Base-by-base conservation (phyloP, 2,888 invertebrate species). In the Philereme vetulata region DNA sequence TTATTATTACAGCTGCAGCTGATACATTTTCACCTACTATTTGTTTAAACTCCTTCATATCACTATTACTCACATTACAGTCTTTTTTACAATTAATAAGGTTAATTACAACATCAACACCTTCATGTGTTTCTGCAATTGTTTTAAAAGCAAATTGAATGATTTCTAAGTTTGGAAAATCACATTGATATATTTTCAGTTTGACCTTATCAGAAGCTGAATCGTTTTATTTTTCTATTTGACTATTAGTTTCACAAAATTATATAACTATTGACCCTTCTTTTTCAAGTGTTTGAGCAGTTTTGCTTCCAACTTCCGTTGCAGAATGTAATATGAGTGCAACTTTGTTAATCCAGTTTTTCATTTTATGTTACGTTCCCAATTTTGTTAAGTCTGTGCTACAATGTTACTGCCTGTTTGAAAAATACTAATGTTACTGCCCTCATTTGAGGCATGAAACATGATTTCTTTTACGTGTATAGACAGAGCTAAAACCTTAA, bases 381-480 rank as follows among this genome's bases (percentile, higher is more conserved):
- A 10, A 21, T 33, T 56, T 10, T 52, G 50, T 65, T 10, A 48
- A 35, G 9, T 42, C 42, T 51, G 49, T 57, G 36, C 9, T 32
- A 9, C 36, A 34, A n/a, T 35, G 32, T 5, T 38, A 21, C 7
- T 10, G 36, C 21, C 35, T 1, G 21, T 21, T 21, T n/a, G n/a
- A n/a, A 21, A 21, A 21, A 1, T 21, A 21, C 21, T 1, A 56
- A 64, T 56, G 58, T 67, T 66, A 66, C 64, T 51, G 51, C 63
- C 54, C 61, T 83, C 82, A 66, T 83, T 77, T 40, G 82, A 63
- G 8, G 82, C 80, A 55, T 80, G 78, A 55, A 84, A 78, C 44
- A 82, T 72, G 5, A 84, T 68, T 70, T 84, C 80, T 47, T 81
- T 78, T 8, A 86, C 76, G 67, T 81, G 75, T 40, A 85, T 76